These are phyloP conservation scores for Pelecanoides urinatrix DNA, from an alignment of 2,113 vertebrate species.

Conservation along the genomic window DNA sequence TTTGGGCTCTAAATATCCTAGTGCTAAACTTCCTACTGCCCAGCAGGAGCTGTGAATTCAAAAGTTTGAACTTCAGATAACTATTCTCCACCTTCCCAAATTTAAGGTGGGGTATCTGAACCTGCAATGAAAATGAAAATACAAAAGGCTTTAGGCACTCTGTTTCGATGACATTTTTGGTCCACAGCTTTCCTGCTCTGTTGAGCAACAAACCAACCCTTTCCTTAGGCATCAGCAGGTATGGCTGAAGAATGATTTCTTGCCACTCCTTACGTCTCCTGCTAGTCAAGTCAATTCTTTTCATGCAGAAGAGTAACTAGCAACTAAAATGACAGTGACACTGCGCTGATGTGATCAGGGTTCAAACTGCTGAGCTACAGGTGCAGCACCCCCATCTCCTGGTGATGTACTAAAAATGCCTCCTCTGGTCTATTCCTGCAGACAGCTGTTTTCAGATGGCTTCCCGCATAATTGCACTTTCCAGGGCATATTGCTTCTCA, in stretches of 20 bases:
- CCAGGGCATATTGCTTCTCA: background rate
- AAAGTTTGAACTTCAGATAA: background rate
- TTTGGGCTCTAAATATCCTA: background rate
- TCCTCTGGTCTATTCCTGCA: background rate
- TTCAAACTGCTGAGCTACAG: background rate
- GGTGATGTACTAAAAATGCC: background rate
- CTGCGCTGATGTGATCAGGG: background rate
- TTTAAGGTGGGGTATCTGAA: background rate
- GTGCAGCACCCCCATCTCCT: background rate
- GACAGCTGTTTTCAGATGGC: conserved; percentile 8
- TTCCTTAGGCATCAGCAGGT: background rate
- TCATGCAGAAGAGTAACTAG: background rate
- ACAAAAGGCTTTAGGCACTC: background rate
- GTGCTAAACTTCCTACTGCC: background rate
- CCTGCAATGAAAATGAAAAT: background rate
- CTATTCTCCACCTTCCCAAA: background rate
- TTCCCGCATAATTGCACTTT: conserved; percentile 3
- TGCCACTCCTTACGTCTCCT: background rate
- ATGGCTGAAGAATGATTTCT: background rate
- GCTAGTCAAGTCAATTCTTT: background rate
- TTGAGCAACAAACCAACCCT: background rate
- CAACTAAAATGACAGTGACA: background rate
- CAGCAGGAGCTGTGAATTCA: background rate
- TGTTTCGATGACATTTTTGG: background rate
- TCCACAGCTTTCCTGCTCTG: background rate